These are phyloP conservation scores for Dendrophyllia cribrosa DNA, from an alignment of 64 coral and sea anemone genomes.

Conservation along the genomic window DNA sequence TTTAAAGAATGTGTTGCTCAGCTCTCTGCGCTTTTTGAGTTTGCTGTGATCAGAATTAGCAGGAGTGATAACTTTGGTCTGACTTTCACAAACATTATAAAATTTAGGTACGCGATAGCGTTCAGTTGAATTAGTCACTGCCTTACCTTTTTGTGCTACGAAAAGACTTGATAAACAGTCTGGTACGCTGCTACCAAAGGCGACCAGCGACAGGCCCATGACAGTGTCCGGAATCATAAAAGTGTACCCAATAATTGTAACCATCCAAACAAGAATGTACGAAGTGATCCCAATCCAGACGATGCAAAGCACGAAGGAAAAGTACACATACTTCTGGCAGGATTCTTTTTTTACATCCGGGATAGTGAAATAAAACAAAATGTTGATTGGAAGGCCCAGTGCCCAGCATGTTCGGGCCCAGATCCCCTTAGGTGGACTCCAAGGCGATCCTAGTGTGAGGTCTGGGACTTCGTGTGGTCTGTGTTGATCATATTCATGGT, in stretches of 20 bases:
- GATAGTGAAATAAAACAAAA: slow-evolving; percentile 82
- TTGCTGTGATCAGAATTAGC: no score
- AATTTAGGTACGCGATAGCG: no score
- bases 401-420: slow-evolving; percentile 85
- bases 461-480: slow-evolving; percentile 88
- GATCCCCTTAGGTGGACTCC: slow-evolving; percentile 64
- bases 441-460: slow-evolving; percentile 86
- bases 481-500: slow-evolving; percentile 80
- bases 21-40: no score
- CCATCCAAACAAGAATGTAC: slow-evolving; percentile 90
- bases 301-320: slow-evolving; percentile 93
- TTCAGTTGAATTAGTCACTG: no score
- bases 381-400: slow-evolving; percentile 85
- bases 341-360: slow-evolving; percentile 90
- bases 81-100: no score
- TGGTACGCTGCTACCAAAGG: slow-evolving; percentile 86
- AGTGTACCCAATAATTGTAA: slow-evolving; percentile 80
- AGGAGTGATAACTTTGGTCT: no score
- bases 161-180: slow-evolving; percentile 86
- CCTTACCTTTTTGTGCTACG: slow-evolving; percentile 80
- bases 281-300: slow-evolving; percentile 83
- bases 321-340: slow-evolving; percentile 79
- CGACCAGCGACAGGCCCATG: slow-evolving; percentile 80
- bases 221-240: slow-evolving; percentile 83
- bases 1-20: no score